Percentiles rank a stretch among this genome's conserved stretches.
These are phyloP conservation scores for Marmota flaviventris DNA, from an alignment of 2,113 vertebrate species.

Conservation along the genomic window DNA sequence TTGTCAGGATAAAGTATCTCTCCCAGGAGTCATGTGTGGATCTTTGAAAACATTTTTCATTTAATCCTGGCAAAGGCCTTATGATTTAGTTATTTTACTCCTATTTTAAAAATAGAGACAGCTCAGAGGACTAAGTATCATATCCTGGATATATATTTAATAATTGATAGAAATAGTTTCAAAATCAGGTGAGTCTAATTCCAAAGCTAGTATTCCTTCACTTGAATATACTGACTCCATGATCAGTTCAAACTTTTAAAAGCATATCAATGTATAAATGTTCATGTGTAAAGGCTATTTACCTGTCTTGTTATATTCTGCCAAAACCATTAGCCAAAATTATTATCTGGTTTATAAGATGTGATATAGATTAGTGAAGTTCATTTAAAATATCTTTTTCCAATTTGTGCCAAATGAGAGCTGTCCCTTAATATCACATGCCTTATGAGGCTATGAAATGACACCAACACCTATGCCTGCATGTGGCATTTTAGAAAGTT, in stretches of 20 bases:
- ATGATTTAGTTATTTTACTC: slow-evolving; percentile 14
- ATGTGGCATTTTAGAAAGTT: slow-evolving; percentile 21
- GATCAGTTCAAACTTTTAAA: background rate
- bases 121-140: background rate
- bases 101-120: slow-evolving; percentile 41
- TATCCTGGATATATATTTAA: background rate
- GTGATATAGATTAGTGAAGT: background rate
- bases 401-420: background rate
- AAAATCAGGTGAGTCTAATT: background rate
- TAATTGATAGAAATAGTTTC: background rate
- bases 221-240: background rate
- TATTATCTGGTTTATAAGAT: slow-evolving; percentile 21
- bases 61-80: background rate
- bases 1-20: background rate
- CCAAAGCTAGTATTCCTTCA: background rate
- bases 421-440: background rate
- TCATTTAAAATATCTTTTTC: slow-evolving; percentile 35
- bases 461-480: background rate
- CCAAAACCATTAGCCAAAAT: background rate
- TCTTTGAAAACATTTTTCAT: background rate
- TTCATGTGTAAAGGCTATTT: background rate
- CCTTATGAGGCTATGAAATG: background rate
- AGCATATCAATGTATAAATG: background rate
- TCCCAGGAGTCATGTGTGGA: background rate
- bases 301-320: background rate